Conservation (phyloP, 2,797 vertebrate species). For the Apogon talboti region DNA sequence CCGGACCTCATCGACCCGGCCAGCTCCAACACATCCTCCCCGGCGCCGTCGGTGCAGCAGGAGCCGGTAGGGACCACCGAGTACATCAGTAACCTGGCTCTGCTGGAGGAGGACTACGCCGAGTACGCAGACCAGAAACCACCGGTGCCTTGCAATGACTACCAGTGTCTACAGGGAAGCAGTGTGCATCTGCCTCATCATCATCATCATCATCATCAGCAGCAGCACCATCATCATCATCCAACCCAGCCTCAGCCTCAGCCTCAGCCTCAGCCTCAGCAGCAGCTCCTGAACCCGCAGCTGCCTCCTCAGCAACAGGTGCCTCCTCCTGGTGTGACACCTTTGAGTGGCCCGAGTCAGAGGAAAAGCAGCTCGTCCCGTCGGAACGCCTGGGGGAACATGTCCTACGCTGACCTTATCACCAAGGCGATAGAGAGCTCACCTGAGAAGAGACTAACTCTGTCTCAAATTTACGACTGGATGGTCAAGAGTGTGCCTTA, state of each 20-base stretch:
- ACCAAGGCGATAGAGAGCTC: constrained; percentile 97
- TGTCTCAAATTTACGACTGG: constrained; percentile 99
- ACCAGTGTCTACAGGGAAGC: constrained; percentile 82
- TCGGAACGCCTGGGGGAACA: constrained; percentile 97
- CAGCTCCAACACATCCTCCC: constrained; percentile 90
- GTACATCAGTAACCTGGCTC: constrained; percentile 88
- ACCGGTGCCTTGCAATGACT: constrained; percentile 80
- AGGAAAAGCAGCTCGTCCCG: constrained; percentile 96
- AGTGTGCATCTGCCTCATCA: constrained; percentile 76
- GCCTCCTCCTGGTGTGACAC: constrained; percentile 78
- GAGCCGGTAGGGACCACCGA: constrained; percentile 84
- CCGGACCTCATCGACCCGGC: constrained; percentile 88
- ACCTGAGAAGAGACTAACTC: constrained; percentile 94
- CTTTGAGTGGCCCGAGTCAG: constrained; percentile 81
- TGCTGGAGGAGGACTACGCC: constrained; percentile 90
- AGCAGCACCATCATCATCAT: constrained; percentile 56
- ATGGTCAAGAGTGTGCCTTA: constrained; percentile 98
- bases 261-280: constrained; percentile 55
- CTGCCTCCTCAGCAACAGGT: constrained; percentile 84
- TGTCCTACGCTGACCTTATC: constrained; percentile 98
- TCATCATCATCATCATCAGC: constrained; percentile 71
- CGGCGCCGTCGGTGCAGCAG: constrained; percentile 84
- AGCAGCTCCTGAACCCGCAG: constrained; percentile 69
- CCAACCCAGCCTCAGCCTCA: constrained; percentile 45
- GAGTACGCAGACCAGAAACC: constrained; percentile 79